Evolutionary conservation across 1,140 invertebrate genomes (phyloP), one percentile per base, ranked within the genome.

Genomic region (Dinoponera quadriceps): DNA sequence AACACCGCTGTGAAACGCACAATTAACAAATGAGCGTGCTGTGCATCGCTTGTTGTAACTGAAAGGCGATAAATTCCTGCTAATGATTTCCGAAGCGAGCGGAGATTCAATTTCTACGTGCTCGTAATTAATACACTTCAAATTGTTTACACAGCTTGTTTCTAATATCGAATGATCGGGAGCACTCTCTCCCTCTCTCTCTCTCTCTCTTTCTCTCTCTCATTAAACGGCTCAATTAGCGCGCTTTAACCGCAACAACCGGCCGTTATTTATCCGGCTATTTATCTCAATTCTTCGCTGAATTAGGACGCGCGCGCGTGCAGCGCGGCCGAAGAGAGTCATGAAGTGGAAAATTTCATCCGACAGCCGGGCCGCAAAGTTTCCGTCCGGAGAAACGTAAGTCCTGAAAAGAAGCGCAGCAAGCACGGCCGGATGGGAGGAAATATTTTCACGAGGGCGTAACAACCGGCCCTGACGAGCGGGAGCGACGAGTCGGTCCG

Each of bases 291-390:
- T 73, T 77, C 29, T 66, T 78, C 57, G 65, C 4, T 59, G 5
- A 25, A 29, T n/a, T 22, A 33, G 18, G 14, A 16, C 33, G 29
- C 27, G 9, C 20, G 62, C 29, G 13, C 3, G 27, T 20, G 33
- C 68, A 11, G 38, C 38, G 38, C 38, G 20, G 18, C 38, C 55
- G 44, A 49, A 57, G 62, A 74, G 48, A 86, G 38, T 57, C 49
- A 57, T 16, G 22, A 54, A 18, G 38, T 65, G 33, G 27, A 71
- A 86, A 86, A 86, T 85, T 84, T 65, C 57, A 85, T 85, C 44
- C n/a, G 71, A 81, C 75, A 72, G 82, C 75, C 16, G n/a, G 13
- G 11, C 44, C n/a, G 63, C 55, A 85, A 82, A 71, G 55, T 55
- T 74, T 74, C 75, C 20, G 16, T 0, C 38, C 33, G 18, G 14